Evolutionary conservation across 2,888 invertebrate genomes (phyloP), one percentile per base, ranked within the genome.

Genomic region (Drosophila acutilabella): DNA sequence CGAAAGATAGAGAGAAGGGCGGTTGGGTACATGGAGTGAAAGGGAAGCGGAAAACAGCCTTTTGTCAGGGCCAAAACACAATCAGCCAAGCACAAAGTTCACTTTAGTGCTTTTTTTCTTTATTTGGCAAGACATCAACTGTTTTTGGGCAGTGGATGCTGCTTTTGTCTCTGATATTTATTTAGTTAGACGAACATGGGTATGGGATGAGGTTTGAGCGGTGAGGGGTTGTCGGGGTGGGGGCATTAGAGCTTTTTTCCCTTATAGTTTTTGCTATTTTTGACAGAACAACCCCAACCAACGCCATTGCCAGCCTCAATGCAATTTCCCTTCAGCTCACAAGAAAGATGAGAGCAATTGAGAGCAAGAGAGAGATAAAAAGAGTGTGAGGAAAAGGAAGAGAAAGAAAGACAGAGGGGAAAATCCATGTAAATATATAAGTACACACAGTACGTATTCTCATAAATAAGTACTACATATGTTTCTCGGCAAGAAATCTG

Each of bases 251-350:
- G 30, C 60, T 80, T 76, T 79, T 62, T 56, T 61, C 47, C 50
- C 50, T 75, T 62, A 36, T 56, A 14, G 44, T 16, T 50, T 59
- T 60, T 58, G 36, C 23, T 38, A 48, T 67, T 64, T 66, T 81
- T 62, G 76, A 40, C 59, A 61, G 71, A 81, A 64, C 88, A 79
- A 77, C 88, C 84, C 78, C 61, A 75, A 57, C 78, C 89, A 90
- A 87, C 90, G 90, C 89, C 89, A 90, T 90, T 90, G 91, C 89
- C 89, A 90, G 81, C 91, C 90, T 89, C 91, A 90, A 85, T 90
- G 80, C 79, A 80, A 72, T 86, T 88, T 83, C 66, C 57, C 71
- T 74, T 79, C 65, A 38, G 68, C 78, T 61, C 65, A 64, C 26
- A 44, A 53, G 61, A 41, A 45, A 51, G 58, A 47, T 66, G 76